phyloP scores from a whole-genome alignment of 2,113 vertebrate species.

The Varanus komodoensis region DNA sequence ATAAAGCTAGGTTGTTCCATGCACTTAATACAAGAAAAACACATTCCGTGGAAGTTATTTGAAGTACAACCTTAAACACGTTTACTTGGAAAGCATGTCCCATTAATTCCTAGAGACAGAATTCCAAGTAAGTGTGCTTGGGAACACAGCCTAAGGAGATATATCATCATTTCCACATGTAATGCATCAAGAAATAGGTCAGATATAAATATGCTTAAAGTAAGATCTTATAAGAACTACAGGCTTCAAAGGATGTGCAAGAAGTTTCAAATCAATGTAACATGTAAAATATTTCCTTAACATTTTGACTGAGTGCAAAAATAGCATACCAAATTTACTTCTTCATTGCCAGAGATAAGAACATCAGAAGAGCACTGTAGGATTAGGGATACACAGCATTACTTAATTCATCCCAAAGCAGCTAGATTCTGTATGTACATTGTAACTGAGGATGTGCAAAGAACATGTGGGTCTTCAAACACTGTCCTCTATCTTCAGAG shows the following conservation, averaged over 20 bases:
- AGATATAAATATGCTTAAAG: constrained; percentile 15
- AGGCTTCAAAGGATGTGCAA: constrained; percentile 15
- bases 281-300: background rate
- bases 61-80: constrained; percentile 3
- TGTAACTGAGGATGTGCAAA: background rate
- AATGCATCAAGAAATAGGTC: constrained; percentile 13
- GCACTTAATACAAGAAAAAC: background rate
- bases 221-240: background rate
- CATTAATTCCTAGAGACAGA: constrained; percentile 9
- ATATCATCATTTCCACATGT: background rate
- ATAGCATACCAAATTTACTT: background rate
- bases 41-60: background rate
- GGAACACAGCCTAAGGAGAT: background rate
- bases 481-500: background rate
- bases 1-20: background rate
- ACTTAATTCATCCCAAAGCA: background rate
- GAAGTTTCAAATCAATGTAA: constrained; percentile 1
- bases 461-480: background rate
- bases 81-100: background rate
- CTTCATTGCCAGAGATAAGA: background rate
- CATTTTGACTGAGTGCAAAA: background rate
- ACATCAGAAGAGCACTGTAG: background rate
- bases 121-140: constrained; percentile 25
- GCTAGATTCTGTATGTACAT: background rate
- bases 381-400: background rate